These are phyloP conservation scores for Drosophila differens DNA, from an alignment of 2,888 invertebrate genomes.

Conservation along the genomic window DNA sequence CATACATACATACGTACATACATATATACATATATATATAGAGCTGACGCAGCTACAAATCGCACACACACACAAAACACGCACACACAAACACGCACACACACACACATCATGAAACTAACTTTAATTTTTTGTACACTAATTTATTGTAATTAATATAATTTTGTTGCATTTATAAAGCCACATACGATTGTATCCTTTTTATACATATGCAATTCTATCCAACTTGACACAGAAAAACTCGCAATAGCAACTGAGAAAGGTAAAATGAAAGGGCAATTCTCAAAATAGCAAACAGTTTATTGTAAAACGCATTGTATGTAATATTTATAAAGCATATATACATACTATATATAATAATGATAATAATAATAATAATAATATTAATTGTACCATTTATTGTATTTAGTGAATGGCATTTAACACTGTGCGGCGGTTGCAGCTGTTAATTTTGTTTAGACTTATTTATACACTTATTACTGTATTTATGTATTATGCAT, in stretches of 20 bases:
- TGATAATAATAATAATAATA: conserved; percentile 41
- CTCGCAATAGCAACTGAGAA: conserved; percentile 55
- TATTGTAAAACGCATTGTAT: conserved; percentile 60
- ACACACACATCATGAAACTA: conserved; percentile 43
- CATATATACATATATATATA: conserved; percentile 8
- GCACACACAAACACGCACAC: conserved; percentile 29
- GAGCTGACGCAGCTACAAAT: conserved; percentile 41
- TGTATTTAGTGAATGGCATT: conserved; percentile 82
- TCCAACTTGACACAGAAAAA: conserved; percentile 38
- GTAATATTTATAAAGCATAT: conserved; percentile 63
- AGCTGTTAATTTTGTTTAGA: conserved; percentile 72
- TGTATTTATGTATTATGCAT: conserved; percentile 51
- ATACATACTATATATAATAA: conserved; percentile 59
- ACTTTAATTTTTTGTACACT: conserved; percentile 61
- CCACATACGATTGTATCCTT: conserved; percentile 41
- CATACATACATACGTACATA: neutral
- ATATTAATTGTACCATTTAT: conserved; percentile 60
- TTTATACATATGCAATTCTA: conserved; percentile 37
- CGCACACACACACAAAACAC: conserved; percentile 6
- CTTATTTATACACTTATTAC: conserved; percentile 66
- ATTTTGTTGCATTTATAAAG: conserved; percentile 60
- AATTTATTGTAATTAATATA: conserved; percentile 64
- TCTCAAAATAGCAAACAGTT: conserved; percentile 34
- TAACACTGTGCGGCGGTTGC: conserved; percentile 73
- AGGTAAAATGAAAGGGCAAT: conserved; percentile 5